Evolutionary conservation across 1,140 invertebrate genomes (phyloP).

Genomic region (Drosophila eugracilis): DNA sequence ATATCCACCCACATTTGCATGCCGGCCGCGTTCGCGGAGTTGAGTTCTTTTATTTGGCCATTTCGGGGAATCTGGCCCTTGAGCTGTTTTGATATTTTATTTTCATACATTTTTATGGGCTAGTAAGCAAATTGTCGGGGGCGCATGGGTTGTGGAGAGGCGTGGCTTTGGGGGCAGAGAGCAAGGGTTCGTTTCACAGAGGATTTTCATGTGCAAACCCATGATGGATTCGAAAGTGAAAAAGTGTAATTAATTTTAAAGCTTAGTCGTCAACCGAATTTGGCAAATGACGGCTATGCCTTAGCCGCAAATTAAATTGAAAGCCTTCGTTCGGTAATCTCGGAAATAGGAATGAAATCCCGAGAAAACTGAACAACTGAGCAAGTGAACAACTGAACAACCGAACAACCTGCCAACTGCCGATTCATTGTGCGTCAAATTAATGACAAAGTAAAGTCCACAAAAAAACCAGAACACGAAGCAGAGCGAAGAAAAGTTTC

Average conservation of each 20-base stretch:
- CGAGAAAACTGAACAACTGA: conserved; percentile 16
- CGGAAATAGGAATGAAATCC: conserved; percentile 23
- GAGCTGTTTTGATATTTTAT: conserved; percentile 41
- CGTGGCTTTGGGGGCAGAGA: too few relatives aligned
- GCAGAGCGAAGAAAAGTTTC: conserved; percentile 21
- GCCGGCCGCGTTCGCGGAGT: conserved; percentile 32
- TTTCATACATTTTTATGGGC: conserved; percentile 47
- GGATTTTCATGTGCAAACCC: conserved; percentile 14
- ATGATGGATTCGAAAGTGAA: conserved; percentile 42
- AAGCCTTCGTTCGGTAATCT: conserved; percentile 45
- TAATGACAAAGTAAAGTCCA: conserved; percentile 59
- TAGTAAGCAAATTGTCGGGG: conserved; percentile 46
- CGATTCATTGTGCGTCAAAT: conserved; percentile 69
- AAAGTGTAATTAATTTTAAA: conserved; percentile 53
- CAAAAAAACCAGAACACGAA: conserved; percentile 21
- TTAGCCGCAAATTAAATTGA: conserved; percentile 46
- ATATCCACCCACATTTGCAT: conserved; percentile 28
- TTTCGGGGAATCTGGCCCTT: conserved; percentile 42
- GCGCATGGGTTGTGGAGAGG: conserved; percentile 11
- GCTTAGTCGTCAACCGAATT: conserved; percentile 33
- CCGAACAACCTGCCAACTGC: conserved; percentile 46
- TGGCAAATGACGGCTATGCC: conserved; percentile 18
- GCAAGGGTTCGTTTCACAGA: background rate
- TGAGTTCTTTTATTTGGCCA: conserved; percentile 43
- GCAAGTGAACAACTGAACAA: conserved; percentile 38